Percentiles rank a stretch among this genome's conserved stretches.
Evolutionary conservation across 1,140 invertebrate species (phyloP).

Genomic region (Brachionus plicatilis): DNA sequence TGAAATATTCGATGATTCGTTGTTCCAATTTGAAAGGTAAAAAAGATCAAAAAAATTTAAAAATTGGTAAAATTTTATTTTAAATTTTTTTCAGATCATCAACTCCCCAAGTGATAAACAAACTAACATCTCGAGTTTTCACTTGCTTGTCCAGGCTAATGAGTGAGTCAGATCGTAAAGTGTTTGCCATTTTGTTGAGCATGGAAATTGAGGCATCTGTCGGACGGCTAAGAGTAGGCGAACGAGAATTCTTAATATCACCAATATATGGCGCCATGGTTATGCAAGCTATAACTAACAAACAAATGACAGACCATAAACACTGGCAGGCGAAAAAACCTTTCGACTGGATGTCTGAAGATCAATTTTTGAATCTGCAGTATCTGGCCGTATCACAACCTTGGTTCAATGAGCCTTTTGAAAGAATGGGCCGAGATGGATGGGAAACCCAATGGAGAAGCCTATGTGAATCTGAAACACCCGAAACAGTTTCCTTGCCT

Average conservation of each 20-base stretch:
- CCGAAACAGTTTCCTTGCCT: conserved; percentile 49
- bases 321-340: conserved; percentile 50
- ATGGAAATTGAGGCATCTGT: conserved; percentile 48
- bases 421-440: conserved; percentile 53
- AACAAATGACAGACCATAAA: conserved; percentile 39
- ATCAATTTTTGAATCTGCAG: conserved; percentile 56
- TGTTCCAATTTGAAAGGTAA: conserved; percentile 54
- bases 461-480: conserved; percentile 52
- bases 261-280: conserved; percentile 47
- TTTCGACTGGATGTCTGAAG: conserved; percentile 58
- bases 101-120: conserved; percentile 6
- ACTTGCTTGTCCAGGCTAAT: not conserved
- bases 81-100: conserved; percentile 12
- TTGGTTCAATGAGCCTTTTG: conserved; percentile 50
- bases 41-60: not conserved
- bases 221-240: conserved; percentile 43
- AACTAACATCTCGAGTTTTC: conserved; percentile 2
- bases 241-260: conserved; percentile 53
- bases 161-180: conserved; percentile 12
- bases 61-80: not conserved
- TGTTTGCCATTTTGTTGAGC: conserved; percentile 24
- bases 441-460: conserved; percentile 54
- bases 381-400: conserved; percentile 28
- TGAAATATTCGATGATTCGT: conserved; percentile 48
- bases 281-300: not conserved